Evolutionary conservation across 2,888 invertebrate genomes (phyloP), one percentile per base, ranked within the genome.

Genomic region (Lepidocyrtoides sp.): DNA sequence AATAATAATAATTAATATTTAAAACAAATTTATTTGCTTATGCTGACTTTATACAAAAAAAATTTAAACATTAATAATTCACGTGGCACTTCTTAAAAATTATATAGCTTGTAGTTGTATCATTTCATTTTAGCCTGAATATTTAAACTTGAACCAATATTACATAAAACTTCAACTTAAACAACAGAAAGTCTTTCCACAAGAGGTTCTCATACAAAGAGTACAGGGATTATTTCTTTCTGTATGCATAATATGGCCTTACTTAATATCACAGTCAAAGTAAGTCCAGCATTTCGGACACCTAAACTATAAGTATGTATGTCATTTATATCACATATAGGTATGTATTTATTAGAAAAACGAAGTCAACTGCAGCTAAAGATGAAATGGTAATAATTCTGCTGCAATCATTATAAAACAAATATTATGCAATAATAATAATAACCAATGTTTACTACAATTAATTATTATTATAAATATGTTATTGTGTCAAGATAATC

Each of bases 201-300:
- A 57, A 7, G 14, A 60, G 60, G 17, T 17, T 60, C 60, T 10
- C 44, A 12, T 12, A 48, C 44, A 3, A 48, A 48, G 12, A 48
- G 14, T n/a, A 41, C n/a, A 14, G 48, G 48, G 10, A n/a, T 17
- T 60, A 63, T n/a, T 26, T 29, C 2, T 12, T 63, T 26, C 20
- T 17, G 2, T 72, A 36, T 36, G 3, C 3, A 12, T 48, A 48
- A 48, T 48, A 63, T 63, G 20, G 54, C 77, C 72, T 72, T 72
- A 69, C n/a, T 23, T 88, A 66, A 66, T 88, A 88, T 88, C 87
- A 88, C 87, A 88, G 87, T 66, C 66, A 63, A 32, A 41, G 23
- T 32, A 57, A 63, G 77, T 81, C 79, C 36, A 20, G 14, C 1
- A 51, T 51, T 48, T 75, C 29, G 26, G 51, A 75, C 51, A 7